These are phyloP conservation scores for Odontocolon sp. DNA, from an alignment of 2,888 invertebrate genomes.

Conservation along the genomic window DNA sequence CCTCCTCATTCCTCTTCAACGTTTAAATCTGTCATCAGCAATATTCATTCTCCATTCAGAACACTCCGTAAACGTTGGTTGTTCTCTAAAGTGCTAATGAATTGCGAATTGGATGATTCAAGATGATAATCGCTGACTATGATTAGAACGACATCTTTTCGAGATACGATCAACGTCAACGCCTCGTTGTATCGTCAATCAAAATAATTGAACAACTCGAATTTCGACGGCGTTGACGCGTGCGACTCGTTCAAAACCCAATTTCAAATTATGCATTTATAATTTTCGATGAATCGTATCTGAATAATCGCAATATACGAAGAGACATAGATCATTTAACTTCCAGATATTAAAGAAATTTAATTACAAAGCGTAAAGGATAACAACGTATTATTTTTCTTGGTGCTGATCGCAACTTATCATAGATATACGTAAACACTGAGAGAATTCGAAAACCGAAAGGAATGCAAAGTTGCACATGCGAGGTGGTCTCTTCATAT, in stretches of 20 bases:
- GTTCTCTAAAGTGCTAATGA: background rate
- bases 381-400: conserved; percentile 15
- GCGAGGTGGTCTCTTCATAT: conserved; percentile 20
- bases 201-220: background rate
- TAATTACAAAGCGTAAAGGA: background rate
- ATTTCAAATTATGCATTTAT: background rate
- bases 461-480: conserved; percentile 52
- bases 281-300: background rate
- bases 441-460: conserved; percentile 46
- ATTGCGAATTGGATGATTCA: background rate
- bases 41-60: conserved; percentile 16
- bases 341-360: background rate
- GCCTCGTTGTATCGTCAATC: conserved; percentile 5
- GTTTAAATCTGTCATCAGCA: background rate
- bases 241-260: background rate
- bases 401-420: conserved; percentile 28
- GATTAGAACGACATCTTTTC: background rate
- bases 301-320: conserved; percentile 6
- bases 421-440: conserved; percentile 46
- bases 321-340: conserved; percentile 10
- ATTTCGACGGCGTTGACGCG: background rate
- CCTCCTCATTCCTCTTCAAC: background rate
- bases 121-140: background rate
- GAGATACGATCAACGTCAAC: background rate
- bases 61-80: background rate